phyloP scores from a whole-genome alignment of 2,113 vertebrate genomes.

The Pachyramphus minor region DNA sequence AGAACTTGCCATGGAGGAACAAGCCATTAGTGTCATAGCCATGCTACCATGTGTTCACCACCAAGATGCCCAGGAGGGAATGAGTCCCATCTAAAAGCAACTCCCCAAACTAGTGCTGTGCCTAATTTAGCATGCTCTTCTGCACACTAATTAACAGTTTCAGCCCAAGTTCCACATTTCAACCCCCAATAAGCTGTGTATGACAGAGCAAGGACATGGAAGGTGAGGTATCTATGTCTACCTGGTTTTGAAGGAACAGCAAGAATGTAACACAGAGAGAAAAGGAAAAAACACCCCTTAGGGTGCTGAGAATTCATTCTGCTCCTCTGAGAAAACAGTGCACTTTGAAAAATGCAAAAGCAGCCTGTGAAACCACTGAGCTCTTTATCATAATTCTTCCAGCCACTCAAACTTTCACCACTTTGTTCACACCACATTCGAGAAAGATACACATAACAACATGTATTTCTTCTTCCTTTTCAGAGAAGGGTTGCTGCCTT shows the following conservation, averaged over 20 bases:
- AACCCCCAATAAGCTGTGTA: not conserved
- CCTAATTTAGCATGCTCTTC: not conserved
- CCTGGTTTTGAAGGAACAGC: not conserved
- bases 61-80: not conserved
- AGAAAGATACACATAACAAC: rapidly evolving
- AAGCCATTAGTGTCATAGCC: not conserved
- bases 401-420: not conserved
- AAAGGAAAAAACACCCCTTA: not conserved
- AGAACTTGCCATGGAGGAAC: not conserved
- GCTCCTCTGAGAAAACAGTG: not conserved
- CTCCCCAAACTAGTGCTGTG: not conserved
- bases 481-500: not conserved
- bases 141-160: not conserved
- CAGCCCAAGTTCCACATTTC: not conserved
- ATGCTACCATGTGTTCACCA: rapidly evolving
- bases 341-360: not conserved
- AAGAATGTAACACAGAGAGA: not conserved
- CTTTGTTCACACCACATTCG: not conserved
- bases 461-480: not conserved
- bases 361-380: not conserved
- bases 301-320: not conserved
- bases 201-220: not conserved
- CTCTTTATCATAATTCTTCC: not conserved
- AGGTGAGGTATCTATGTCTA: not conserved
- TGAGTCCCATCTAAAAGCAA: not conserved